phyloP scores from a whole-genome alignment of 1,140 invertebrate species.

The Drosophila parvula region DNA sequence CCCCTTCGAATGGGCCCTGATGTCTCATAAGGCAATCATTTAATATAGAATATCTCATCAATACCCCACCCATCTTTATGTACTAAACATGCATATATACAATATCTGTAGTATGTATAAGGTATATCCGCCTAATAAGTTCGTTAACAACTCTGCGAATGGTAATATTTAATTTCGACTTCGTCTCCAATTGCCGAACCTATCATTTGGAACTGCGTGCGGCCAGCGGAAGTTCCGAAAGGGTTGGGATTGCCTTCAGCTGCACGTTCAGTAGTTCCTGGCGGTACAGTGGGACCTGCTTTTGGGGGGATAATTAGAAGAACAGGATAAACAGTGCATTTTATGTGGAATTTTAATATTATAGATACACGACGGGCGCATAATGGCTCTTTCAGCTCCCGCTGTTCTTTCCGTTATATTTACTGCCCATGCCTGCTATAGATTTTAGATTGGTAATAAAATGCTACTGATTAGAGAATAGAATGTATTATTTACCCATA shows the following conservation, averaged over 20 bases:
- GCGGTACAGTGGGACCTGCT: not conserved
- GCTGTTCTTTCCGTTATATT: no score
- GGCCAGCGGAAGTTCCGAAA: slow-evolving; percentile 51
- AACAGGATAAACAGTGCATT: no score
- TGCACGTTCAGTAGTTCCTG: not conserved
- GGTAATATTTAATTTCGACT: slow-evolving; percentile 60
- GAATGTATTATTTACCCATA: no score
- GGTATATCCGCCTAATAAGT: slow-evolving; percentile 67
- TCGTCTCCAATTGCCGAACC: slow-evolving; percentile 51
- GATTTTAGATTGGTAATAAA: no score
- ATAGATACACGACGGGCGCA: no score
- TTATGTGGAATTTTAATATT: no score
- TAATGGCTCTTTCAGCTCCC: no score
- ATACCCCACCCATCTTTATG: slow-evolving; percentile 2
- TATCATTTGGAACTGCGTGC: slow-evolving; percentile 59
- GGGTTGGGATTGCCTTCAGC: slow-evolving; percentile 36
- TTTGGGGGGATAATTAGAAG: not conserved
- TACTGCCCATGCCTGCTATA: no score
- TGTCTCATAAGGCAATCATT: slow-evolving; percentile 38
- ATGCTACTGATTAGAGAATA: not conserved
- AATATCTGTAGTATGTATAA: slow-evolving; percentile 8
- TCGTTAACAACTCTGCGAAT: slow-evolving; percentile 73
- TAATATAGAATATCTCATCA: slow-evolving; percentile 29
- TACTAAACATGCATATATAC: slow-evolving; percentile 2
- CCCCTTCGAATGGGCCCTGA: slow-evolving; percentile 5